A percentile compares a stretch with the other conserved stretches of the same genome.
Conservation (phyloP, 2,797 vertebrate species). For the Varecia variegata region DNA sequence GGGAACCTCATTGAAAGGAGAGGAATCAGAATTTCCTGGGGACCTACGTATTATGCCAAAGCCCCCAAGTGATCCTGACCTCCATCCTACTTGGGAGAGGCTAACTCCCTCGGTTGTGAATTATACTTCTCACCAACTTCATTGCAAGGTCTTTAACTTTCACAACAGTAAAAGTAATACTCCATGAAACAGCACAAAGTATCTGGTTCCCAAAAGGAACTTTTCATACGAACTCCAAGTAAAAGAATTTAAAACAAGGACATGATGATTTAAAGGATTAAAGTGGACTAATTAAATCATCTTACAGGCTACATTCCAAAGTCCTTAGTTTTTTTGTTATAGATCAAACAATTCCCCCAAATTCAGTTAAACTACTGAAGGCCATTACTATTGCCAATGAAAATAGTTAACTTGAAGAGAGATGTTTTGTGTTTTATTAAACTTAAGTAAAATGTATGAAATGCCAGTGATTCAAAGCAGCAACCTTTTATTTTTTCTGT, state of each 20-base stretch:
- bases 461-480: conserved; percentile 19
- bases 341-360: neutral
- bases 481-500: neutral
- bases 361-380: neutral
- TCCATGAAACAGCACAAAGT: neutral
- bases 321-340: neutral
- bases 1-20: neutral
- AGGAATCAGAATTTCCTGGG: conserved; percentile 11
- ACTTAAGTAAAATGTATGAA: neutral
- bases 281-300: conserved; percentile 16
- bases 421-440: conserved; percentile 17
- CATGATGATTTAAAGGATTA: neutral
- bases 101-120: neutral
- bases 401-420: conserved; percentile 14
- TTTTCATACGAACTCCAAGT: neutral
- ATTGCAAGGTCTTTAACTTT: neutral
- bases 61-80: neutral
- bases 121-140: neutral
- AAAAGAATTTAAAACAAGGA: neutral
- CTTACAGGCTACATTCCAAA: neutral
- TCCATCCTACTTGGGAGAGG: neutral
- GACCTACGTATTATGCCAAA: neutral
- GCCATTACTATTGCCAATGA: neutral
- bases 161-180: neutral
- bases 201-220: conserved; percentile 10